These are phyloP conservation scores for Hemiscyllium ocellatum DNA, from an alignment of 2,113 vertebrate species.

Conservation along the genomic window DNA sequence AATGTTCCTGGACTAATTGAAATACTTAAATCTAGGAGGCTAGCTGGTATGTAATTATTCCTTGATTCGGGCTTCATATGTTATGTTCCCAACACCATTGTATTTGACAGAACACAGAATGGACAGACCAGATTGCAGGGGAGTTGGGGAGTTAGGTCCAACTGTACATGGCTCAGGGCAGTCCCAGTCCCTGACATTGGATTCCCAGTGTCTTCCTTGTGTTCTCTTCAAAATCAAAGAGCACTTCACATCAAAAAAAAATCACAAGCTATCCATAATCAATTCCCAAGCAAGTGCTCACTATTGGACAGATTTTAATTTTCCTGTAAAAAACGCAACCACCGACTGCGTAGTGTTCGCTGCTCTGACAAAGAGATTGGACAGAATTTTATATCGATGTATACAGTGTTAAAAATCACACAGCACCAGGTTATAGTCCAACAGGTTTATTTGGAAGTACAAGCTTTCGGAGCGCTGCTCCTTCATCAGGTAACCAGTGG, in stretches of 20 bases:
- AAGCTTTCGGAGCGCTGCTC: no score
- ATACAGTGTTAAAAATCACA: no score
- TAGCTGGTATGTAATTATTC: background rate
- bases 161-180: background rate
- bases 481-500: no score
- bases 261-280: background rate
- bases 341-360: background rate
- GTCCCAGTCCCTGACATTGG: background rate
- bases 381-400: no score
- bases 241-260: background rate
- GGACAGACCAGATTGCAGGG: background rate
- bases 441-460: no score
- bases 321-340: background rate
- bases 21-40: background rate
- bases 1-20: background rate
- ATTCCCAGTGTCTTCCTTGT: background rate
- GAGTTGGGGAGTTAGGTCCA: background rate
- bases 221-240: background rate
- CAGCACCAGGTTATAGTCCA: no score
- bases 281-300: background rate
- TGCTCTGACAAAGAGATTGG: background rate
- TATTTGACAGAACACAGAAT: background rate
- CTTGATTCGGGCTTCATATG: background rate
- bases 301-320: background rate
- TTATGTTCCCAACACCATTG: background rate